These are phyloP conservation scores for Morus bassanus DNA, from an alignment of 2,797 vertebrate species.

Conservation along the genomic window DNA sequence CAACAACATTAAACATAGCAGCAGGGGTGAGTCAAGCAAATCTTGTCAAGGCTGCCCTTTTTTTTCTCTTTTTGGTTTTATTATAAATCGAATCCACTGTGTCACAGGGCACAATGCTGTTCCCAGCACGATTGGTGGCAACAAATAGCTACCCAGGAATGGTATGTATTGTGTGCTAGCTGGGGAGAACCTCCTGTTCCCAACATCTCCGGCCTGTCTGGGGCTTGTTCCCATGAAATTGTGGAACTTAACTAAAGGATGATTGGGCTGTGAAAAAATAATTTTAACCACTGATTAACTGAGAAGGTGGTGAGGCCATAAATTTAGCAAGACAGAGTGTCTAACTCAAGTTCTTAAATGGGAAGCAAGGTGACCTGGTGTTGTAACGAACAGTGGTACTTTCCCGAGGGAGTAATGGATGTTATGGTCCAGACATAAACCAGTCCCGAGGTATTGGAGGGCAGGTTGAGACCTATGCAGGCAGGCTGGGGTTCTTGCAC, in stretches of 20 bases:
- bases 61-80: conserved; percentile 18
- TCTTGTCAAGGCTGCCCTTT: not conserved
- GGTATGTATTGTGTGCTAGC: not conserved
- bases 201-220: not conserved
- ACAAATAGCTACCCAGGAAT: conserved; percentile 5
- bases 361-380: not conserved
- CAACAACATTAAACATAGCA: not conserved
- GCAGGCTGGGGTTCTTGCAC: not conserved
- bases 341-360: not conserved
- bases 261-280: not conserved
- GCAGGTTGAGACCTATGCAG: not conserved
- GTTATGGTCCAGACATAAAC: not conserved
- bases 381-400: not conserved
- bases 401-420: not conserved
- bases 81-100: not conserved
- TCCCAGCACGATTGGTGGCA: not conserved
- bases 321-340: not conserved
- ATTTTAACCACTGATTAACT: not conserved
- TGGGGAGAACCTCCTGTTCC: conserved; percentile 15
- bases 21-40: conserved; percentile 17
- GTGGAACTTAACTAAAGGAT: not conserved
- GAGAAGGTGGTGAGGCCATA: not conserved
- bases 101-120: not conserved
- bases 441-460: not conserved
- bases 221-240: not conserved